A percentile compares a stretch with the other conserved stretches of the same genome.
Conservation (phyloP, 2,113 vertebrate species). For the Erythrocercus mccallii region DNA sequence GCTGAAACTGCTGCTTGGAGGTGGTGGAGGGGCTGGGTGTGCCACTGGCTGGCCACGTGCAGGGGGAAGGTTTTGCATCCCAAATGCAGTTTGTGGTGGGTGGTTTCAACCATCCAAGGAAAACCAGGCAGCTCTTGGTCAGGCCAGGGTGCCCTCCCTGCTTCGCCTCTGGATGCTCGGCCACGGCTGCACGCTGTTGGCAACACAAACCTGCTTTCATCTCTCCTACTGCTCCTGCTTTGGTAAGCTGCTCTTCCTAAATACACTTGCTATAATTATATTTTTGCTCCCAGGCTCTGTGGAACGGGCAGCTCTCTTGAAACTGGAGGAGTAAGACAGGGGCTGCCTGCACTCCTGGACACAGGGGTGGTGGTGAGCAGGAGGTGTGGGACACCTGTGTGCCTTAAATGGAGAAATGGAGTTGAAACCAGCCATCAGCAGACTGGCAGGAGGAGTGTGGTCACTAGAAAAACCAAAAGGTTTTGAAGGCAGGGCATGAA, state of each 20-base stretch:
- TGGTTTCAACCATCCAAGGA: neutral
- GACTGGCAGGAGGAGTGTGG: neutral
- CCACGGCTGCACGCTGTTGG: rapidly evolving
- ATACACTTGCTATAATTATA: neutral
- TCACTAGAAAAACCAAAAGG: neutral
- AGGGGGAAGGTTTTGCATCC: neutral
- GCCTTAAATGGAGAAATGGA: neutral
- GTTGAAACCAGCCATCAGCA: neutral
- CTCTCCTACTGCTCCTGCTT: neutral
- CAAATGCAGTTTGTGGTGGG: neutral
- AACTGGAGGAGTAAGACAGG: neutral
- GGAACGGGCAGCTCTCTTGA: neutral
- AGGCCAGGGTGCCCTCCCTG: neutral
- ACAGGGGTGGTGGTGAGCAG: neutral
- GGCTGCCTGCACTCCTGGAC: neutral
- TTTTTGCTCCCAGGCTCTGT: neutral
- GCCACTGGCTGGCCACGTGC: neutral
- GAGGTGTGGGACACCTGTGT: neutral
- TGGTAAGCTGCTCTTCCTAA: neutral
- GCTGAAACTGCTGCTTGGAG: neutral
- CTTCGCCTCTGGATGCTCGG: rapidly evolving
- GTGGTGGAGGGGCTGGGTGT: neutral
- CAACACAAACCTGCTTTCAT: neutral
- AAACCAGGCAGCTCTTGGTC: neutral
- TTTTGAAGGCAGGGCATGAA: neutral